phyloP scores from a whole-genome alignment of 2,797 vertebrate species.

The Cephalopachus bancanus region DNA sequence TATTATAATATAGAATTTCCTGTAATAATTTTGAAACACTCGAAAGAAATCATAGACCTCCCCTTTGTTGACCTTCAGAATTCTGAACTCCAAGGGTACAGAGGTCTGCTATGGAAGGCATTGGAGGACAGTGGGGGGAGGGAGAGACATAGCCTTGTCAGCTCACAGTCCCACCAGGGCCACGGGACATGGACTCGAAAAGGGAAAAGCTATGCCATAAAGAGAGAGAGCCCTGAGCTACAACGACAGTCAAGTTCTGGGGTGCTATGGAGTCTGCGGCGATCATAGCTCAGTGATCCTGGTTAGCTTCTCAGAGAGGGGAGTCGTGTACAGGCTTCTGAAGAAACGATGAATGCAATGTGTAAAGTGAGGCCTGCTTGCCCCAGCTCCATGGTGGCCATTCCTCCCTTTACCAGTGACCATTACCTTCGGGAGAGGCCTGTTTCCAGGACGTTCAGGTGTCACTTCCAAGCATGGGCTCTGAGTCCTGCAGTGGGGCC shows the following conservation, averaged over 20 bases:
- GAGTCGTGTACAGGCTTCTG: fast-evolving
- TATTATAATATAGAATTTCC: not conserved
- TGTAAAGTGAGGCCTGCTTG: not conserved
- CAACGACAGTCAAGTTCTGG: not conserved
- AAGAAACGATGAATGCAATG: not conserved
- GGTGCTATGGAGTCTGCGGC: not conserved
- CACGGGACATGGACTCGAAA: not conserved
- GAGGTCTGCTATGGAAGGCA: not conserved
- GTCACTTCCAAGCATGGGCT: not conserved
- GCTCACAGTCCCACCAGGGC: not conserved
- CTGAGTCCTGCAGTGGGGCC: not conserved
- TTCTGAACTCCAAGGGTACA: not conserved
- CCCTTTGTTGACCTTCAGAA: not conserved
- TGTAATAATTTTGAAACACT: not conserved
- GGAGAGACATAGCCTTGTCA: not conserved
- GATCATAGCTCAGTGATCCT: not conserved
- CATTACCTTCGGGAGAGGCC: not conserved
- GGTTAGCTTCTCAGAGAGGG: not conserved
- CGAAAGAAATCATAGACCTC: not conserved
- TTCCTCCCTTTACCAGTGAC: not conserved
- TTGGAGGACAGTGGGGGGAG: not conserved
- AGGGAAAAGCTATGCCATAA: not conserved
- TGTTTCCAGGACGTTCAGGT: not conserved
- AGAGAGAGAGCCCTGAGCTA: not conserved
- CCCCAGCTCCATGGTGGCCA: fast-evolving